Conservation (phyloP, 2,888 invertebrate species). For the Julus scandinavius region DNA sequence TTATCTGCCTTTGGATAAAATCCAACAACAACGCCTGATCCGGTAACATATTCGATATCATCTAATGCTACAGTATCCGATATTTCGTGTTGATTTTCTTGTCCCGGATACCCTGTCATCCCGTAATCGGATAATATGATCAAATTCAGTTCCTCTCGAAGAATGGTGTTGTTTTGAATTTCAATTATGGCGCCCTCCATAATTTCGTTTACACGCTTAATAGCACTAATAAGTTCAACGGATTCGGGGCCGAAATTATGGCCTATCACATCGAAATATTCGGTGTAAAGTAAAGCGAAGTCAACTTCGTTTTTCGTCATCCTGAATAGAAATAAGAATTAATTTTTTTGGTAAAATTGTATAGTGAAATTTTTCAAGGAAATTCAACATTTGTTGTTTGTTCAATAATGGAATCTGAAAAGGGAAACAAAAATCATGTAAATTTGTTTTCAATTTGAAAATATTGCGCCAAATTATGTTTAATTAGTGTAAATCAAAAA, state of each 20-base stretch:
- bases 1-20: slow-evolving; percentile 61
- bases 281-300: slow-evolving; percentile 61
- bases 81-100: slow-evolving; percentile 60
- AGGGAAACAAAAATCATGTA: no score
- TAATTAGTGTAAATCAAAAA: no score
- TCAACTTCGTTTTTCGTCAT: slow-evolving; percentile 47
- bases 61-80: slow-evolving; percentile 61
- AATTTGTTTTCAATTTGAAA: no score
- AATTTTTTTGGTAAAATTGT: no score
- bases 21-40: slow-evolving; percentile 62
- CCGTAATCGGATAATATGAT: slow-evolving; percentile 65
- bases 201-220: slow-evolving; percentile 62
- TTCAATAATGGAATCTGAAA: no score
- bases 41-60: slow-evolving; percentile 61
- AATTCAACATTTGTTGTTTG: no score
- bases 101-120: slow-evolving; percentile 62
- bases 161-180: slow-evolving; percentile 61
- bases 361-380: no score
- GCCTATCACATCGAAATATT: slow-evolving; percentile 63
- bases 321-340: background rate
- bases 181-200: slow-evolving; percentile 62
- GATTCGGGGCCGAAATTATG: slow-evolving; percentile 64
- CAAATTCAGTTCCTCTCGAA: slow-evolving; percentile 62
- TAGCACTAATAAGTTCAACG: slow-evolving; percentile 61
- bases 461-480: no score